Evolutionary conservation across 2,113 vertebrate species (phyloP).

Genomic region (Tragulus kanchil): DNA sequence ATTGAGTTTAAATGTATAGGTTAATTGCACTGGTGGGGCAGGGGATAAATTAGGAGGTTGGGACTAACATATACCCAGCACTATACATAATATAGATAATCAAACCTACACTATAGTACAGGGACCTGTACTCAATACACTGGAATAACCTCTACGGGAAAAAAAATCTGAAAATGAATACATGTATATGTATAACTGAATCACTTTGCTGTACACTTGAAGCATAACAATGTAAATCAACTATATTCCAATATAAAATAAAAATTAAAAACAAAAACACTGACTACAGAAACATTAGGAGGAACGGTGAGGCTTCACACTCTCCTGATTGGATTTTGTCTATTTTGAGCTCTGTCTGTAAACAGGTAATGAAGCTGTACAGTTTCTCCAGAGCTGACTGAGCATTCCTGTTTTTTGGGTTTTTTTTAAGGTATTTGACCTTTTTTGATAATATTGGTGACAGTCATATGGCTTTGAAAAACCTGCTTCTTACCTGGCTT

Average conservation of each 20-base stretch:
- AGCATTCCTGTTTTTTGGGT: not conserved
- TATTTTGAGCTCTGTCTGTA: not conserved
- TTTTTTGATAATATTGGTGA: slow-evolving; percentile 86
- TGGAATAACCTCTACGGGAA: not conserved
- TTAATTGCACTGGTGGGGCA: too few relatives aligned
- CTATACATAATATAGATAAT: not conserved
- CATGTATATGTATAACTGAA: not conserved
- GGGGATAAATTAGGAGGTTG: too few relatives aligned
- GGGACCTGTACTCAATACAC: not conserved
- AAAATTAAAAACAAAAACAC: fast-evolving
- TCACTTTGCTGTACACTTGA: not conserved
- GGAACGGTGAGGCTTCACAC: not conserved
- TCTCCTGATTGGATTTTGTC: not conserved
- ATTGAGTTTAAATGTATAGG: too few relatives aligned
- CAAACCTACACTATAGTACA: not conserved
- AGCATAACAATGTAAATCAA: not conserved
- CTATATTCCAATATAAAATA: not conserved
- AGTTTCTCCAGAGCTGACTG: not conserved
- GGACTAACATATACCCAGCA: too few relatives aligned
- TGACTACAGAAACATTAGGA: not conserved
- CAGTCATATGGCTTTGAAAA: slow-evolving; percentile 84
- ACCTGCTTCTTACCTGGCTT: slow-evolving; percentile 79
- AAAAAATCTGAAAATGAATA: not conserved
- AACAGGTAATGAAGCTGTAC: not conserved
- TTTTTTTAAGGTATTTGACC: slow-evolving; percentile 78